Conservation (phyloP, 2,888 invertebrate genomes). For the Tanypteryx hageni region DNA sequence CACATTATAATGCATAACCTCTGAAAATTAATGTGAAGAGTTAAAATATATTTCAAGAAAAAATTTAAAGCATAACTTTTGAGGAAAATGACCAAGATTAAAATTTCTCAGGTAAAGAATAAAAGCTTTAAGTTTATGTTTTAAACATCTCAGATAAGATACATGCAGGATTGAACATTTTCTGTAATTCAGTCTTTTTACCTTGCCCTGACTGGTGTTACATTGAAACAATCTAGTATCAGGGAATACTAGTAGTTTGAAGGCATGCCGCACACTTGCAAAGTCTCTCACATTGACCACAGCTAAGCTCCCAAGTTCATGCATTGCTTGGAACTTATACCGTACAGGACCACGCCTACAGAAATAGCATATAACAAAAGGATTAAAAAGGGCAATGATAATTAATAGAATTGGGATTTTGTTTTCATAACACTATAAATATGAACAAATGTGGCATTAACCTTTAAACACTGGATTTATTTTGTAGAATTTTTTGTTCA, state of each 20-base stretch:
- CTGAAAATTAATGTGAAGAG: not conserved
- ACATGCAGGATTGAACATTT: not conserved
- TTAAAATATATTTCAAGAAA: no score
- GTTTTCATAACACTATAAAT: no score
- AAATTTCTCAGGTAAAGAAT: not conserved
- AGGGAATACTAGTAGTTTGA: constrained; percentile 95
- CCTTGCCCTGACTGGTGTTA: constrained; percentile 85
- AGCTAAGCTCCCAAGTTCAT: constrained; percentile 92
- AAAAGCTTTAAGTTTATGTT: not conserved
- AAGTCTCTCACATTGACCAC: constrained; percentile 95
- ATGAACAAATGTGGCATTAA: no score
- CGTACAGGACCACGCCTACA: constrained; percentile 84
- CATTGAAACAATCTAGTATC: constrained; percentile 95
- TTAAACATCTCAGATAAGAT: not conserved
- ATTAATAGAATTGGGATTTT: no score
- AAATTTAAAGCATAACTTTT: no score
- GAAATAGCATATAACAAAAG: constrained; percentile 67
- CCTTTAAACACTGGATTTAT: no score
- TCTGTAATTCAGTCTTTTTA: constrained; percentile 69
- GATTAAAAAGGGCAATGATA: not conserved
- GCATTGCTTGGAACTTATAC: constrained; percentile 89
- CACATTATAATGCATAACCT: not conserved
- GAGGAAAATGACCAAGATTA: no score
- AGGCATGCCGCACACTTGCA: constrained; percentile 93
- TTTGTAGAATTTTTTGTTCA: no score